phyloP scores from a whole-genome alignment of 2,888 invertebrate species.

The Antitype chi region DNA sequence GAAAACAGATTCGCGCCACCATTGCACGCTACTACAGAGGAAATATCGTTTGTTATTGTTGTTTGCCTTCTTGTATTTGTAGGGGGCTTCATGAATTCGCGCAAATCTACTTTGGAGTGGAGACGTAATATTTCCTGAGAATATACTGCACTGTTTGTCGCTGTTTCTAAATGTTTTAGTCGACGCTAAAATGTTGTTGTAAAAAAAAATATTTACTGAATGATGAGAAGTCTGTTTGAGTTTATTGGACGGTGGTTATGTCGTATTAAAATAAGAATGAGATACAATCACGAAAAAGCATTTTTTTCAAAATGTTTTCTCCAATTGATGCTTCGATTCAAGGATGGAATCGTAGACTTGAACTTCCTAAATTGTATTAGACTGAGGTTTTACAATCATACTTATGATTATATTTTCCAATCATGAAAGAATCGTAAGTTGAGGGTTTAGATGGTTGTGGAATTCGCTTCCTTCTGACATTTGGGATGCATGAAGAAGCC shows the following conservation, averaged over 20 bases:
- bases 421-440: no score
- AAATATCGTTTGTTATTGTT: constrained; percentile 83
- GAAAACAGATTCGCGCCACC: constrained; percentile 88
- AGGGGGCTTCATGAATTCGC: constrained; percentile 68
- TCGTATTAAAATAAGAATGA: no score
- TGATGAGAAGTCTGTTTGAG: not conserved
- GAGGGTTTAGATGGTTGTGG: no score
- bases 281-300: not conserved
- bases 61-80: constrained; percentile 74
- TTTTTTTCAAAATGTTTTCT: not conserved
- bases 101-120: constrained; percentile 68
- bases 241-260: no score
- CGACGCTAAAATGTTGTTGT: not conserved
- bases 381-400: no score
- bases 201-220: no score
- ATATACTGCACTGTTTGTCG: constrained; percentile 27
- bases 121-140: constrained; percentile 56
- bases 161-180: constrained; percentile 23
- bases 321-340: not conserved
- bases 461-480: no score
- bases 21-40: constrained; percentile 78
- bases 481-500: no score
- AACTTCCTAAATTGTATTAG: no score
- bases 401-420: no score
- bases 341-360: not conserved